These are phyloP conservation scores for Melanophora roralis DNA, from an alignment of 2,888 invertebrate genomes.

Conservation along the genomic window DNA sequence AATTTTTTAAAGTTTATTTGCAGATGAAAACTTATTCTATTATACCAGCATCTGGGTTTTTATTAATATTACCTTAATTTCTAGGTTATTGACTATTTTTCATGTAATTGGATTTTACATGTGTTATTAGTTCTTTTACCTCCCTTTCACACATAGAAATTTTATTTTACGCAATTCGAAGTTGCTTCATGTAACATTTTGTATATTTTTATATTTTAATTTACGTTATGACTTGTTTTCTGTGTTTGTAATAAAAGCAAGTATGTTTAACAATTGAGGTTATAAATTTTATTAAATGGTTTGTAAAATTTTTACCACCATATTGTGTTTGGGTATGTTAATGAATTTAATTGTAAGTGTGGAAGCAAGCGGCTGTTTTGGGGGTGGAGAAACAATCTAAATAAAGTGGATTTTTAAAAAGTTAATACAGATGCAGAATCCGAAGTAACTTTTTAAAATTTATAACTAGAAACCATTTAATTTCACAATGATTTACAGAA, in stretches of 20 bases:
- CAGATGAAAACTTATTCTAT: background rate
- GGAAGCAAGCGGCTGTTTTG: too few relatives aligned
- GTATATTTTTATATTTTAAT: background rate
- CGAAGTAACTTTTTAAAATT: background rate
- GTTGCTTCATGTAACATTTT: background rate
- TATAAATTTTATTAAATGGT: conserved; percentile 50
- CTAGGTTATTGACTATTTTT: background rate
- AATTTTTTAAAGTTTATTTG: background rate
- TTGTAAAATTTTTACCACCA: conserved; percentile 30
- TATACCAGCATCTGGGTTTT: background rate
- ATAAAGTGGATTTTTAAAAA: background rate
- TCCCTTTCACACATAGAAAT: background rate
- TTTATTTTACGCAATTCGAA: background rate
- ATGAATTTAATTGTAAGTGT: background rate
- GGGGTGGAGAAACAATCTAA: background rate
- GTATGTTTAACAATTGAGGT: conserved; percentile 32
- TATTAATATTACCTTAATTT: background rate
- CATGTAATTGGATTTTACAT: background rate
- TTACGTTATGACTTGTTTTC: background rate
- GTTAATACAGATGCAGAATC: background rate
- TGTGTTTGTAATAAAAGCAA: background rate
- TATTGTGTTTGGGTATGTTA: conserved; percentile 21
- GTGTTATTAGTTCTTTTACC: background rate
- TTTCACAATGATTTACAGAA: conserved; percentile 12
- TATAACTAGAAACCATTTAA: background rate